Evolutionary conservation across 2,888 invertebrate genomes (phyloP).

Genomic region (Linnaemya vulpina): DNA sequence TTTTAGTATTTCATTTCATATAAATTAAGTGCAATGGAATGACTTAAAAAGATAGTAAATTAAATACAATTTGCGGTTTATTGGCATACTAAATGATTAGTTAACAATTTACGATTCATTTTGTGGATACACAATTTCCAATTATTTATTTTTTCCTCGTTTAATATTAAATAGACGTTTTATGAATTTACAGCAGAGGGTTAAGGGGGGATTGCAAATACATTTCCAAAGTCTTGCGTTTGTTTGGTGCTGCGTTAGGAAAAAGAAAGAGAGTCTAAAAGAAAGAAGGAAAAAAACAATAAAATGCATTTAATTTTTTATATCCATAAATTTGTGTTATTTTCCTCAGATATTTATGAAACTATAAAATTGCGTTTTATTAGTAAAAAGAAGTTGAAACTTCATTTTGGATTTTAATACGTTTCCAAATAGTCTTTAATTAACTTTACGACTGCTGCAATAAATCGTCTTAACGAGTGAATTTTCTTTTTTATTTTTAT

Average conservation of each 20-base stretch:
- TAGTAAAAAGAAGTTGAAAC: neutral
- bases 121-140: slow-evolving; percentile 9
- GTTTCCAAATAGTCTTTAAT: slow-evolving; percentile 33
- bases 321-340: neutral
- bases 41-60: slow-evolving; percentile 59
- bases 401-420: slow-evolving; percentile 9
- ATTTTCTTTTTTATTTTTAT: neutral
- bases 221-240: slow-evolving; percentile 18
- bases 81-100: slow-evolving; percentile 59
- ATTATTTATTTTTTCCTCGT: slow-evolving; percentile 28
- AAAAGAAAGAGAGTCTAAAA: neutral
- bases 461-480: slow-evolving; percentile 7
- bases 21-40: slow-evolving; percentile 46
- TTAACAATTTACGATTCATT: slow-evolving; percentile 39
- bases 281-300: neutral
- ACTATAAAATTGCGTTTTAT: slow-evolving; percentile 27
- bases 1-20: neutral
- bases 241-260: neutral
- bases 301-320: neutral
- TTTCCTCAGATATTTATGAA: slow-evolving; percentile 25
- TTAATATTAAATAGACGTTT: slow-evolving; percentile 26
- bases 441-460: slow-evolving; percentile 15
- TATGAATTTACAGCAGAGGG: slow-evolving; percentile 3
- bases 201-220: neutral
- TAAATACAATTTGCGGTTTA: slow-evolving; percentile 71